Evolutionary conservation across 2,888 invertebrate genomes (phyloP), one percentile per base, ranked within the genome.

Genomic region (Apotomis turbidana): DNA sequence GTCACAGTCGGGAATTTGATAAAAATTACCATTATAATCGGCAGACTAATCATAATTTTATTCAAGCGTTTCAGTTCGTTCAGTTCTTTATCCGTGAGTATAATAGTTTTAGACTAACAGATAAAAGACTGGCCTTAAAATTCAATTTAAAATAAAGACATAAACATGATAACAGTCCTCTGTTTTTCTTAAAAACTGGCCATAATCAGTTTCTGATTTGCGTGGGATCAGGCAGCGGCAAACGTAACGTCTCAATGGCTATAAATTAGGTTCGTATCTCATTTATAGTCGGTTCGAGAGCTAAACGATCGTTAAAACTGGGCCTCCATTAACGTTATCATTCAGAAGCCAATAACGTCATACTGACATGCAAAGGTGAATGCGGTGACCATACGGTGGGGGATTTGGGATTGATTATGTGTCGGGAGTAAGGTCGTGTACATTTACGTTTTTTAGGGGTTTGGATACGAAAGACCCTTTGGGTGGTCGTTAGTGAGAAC

Each of bases 311-410:
- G 87, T 91, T 90, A 90, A 90, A 88, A 87, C 80, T 82, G 80
- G 83, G 83, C 78, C 83, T 87, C 90, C 91, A 91, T 91, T 92
- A 92, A 85, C 83, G 88, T 88, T 87, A 90, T 89, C 88, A 89
- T 90, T 87, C 86, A 81, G 89, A 82, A 88, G 88, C 85, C 83
- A 85, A 88, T 90, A 89, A 89, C 86, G 88, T 88, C 87, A 89
- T 86, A 85, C 81, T 79, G 83, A 85, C 89, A 91, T 89, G 88
- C 88, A 83, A 87, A 86, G 85, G 81, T 84, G 74, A 75, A 72
- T 73, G 66, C 68, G 64, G 71, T 57, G 71, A 70, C 74, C 68
- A 73, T 58, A 68, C 58, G 51, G 69, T 15, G 38, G 49, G 13
- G 41, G 51, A 55, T 10, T 3, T 51, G 36, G 71, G 55, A 68